Percentiles rank a stretch among this genome's conserved stretches.
phyloP scores from a whole-genome alignment of 2,113 vertebrate genomes.

The Tor tambroides region DNA sequence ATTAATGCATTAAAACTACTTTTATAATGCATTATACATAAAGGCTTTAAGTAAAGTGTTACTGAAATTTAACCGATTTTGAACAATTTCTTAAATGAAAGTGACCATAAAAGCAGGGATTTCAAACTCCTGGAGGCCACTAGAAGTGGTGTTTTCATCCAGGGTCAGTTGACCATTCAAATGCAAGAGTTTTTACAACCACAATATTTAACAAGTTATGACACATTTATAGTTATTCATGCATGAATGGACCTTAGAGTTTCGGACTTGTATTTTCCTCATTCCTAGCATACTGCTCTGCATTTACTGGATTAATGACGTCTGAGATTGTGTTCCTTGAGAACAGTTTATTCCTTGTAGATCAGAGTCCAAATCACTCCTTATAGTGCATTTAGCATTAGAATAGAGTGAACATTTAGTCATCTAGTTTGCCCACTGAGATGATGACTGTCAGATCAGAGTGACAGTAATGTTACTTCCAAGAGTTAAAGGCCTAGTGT shows the following conservation, averaged over 20 bases:
- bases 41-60: too few species aligned
- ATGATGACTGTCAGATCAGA: background rate
- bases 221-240: background rate
- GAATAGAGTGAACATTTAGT: background rate
- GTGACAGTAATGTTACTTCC: background rate
- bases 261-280: background rate
- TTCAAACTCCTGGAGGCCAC: background rate
- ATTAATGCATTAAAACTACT: too few species aligned
- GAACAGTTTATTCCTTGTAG: background rate
- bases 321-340: background rate
- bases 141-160: background rate
- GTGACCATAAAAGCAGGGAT: background rate
- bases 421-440: background rate
- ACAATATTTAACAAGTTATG: background rate
- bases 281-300: conserved; percentile 19
- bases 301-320: background rate
- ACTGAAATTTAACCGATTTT: too few species aligned
- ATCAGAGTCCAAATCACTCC: background rate
- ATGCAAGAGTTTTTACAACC: background rate
- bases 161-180: background rate
- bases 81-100: background rate
- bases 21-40: too few species aligned
- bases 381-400: background rate
- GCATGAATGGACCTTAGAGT: background rate
- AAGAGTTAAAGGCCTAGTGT: background rate